Evolutionary conservation across 2,888 invertebrate species (phyloP).

Genomic region (Slavum lentiscoides): DNA sequence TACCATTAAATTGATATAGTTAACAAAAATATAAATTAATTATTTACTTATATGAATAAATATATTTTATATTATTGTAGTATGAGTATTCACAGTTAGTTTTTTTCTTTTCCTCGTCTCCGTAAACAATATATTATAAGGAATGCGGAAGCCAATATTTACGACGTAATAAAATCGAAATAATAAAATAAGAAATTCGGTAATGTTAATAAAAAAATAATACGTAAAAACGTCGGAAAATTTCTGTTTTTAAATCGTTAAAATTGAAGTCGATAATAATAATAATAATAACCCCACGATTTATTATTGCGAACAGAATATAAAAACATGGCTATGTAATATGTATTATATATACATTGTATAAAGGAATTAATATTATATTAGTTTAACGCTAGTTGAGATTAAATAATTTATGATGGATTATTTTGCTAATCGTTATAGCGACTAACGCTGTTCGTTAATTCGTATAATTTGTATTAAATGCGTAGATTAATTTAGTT

Average conservation of each 20-base stretch:
- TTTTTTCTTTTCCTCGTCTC: background rate
- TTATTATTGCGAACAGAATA: background rate
- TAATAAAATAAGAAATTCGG: background rate
- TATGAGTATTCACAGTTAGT: background rate
- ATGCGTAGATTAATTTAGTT: background rate
- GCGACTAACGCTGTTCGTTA: background rate
- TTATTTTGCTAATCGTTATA: background rate
- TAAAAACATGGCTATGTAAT: no score
- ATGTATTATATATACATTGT: no score
- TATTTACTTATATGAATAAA: no score
- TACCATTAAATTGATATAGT: background rate
- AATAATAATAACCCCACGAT: background rate
- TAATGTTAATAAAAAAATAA: background rate
- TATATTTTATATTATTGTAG: no score
- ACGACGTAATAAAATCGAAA: constrained; percentile 10
- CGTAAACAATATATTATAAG: no score
- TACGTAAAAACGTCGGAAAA: background rate
- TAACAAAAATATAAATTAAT: no score
- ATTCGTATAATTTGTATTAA: background rate
- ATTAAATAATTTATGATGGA: background rate
- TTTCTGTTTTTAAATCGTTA: background rate
- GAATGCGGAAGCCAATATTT: background rate
- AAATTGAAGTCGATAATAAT: background rate
- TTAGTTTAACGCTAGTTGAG: background rate
- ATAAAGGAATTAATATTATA: background rate